A percentile compares a stretch with the other conserved stretches of the same genome.
These are phyloP conservation scores for Mus pahari DNA, from an alignment of 2,113 vertebrate genomes.

Conservation along the genomic window DNA sequence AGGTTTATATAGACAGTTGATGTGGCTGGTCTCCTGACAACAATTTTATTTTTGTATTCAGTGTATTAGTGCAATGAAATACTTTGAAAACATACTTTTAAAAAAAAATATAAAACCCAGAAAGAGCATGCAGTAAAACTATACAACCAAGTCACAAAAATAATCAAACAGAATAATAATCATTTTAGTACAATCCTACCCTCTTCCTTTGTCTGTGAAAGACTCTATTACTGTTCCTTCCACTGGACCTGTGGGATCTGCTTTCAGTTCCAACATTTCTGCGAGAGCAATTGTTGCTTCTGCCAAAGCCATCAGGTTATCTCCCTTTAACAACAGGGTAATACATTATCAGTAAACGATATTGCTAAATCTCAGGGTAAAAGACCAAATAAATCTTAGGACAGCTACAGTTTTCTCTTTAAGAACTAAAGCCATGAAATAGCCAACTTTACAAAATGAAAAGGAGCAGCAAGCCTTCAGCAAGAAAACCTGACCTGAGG, in stretches of 20 bases:
- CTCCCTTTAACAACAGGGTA: conserved; percentile 86
- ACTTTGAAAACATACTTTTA: conserved; percentile 39
- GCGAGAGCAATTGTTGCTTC: conserved; percentile 94
- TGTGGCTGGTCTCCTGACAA: neutral
- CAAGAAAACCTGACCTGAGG: neutral
- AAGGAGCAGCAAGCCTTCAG: neutral
- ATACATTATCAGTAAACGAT: conserved; percentile 17
- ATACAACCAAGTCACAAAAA: conserved; percentile 51
- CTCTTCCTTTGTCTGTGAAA: conserved; percentile 94
- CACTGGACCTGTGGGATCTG: conserved; percentile 89
- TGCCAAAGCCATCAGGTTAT: conserved; percentile 92
- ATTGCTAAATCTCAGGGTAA: neutral
- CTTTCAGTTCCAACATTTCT: conserved; percentile 96
- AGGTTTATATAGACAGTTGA: neutral
- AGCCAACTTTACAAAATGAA: neutral
- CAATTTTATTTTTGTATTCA: conserved; percentile 22
- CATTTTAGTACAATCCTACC: conserved; percentile 82
- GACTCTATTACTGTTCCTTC: conserved; percentile 95
- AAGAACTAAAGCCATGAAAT: neutral
- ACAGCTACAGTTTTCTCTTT: neutral
- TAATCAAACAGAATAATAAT: neutral
- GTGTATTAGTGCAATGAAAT: conserved; percentile 21
- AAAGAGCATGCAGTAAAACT: neutral
- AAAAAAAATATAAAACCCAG: neutral
- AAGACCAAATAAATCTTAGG: neutral